Evolutionary conservation across 1,140 invertebrate species (phyloP).

Genomic region (Drosophila mayri): DNA sequence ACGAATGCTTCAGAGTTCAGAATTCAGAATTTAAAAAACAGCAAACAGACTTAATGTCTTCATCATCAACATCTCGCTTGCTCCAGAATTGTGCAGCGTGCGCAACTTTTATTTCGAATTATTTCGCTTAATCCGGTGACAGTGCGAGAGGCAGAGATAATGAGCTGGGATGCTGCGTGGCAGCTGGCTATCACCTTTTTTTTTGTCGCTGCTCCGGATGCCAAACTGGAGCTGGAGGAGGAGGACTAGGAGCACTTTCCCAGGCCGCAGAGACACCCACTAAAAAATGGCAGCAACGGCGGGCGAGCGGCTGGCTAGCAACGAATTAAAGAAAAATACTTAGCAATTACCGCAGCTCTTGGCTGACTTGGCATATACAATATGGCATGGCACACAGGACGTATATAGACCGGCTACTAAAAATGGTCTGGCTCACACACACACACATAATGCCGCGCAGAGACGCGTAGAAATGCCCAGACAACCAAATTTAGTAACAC

Average conservation of each 20-base stretch:
- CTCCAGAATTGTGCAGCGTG: slow-evolving; percentile 55
- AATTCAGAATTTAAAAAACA: slow-evolving; percentile 15
- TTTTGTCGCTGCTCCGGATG: slow-evolving; percentile 12
- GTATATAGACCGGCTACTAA: slow-evolving; percentile 75
- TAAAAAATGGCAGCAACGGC: slow-evolving; percentile 46
- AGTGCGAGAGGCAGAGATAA: slow-evolving; percentile 40
- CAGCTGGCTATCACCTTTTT: slow-evolving; percentile 40
- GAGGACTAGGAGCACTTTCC: slow-evolving; percentile 32
- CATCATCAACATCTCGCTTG: slow-evolving; percentile 23
- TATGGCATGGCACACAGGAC: slow-evolving; percentile 31
- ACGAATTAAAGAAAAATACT: slow-evolving; percentile 48
- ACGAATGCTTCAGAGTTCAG: slow-evolving; percentile 12
- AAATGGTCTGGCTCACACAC: slow-evolving; percentile 71
- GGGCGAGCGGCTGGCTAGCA: slow-evolving; percentile 7
- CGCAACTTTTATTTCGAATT: slow-evolving; percentile 37
- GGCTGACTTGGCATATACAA: slow-evolving; percentile 32
- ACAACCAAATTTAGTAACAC: slow-evolving; percentile 82
- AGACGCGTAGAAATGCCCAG: slow-evolving; percentile 71
- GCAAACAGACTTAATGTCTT: slow-evolving; percentile 55
- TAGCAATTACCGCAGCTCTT: slow-evolving; percentile 55
- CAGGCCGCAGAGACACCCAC: slow-evolving; percentile 41
- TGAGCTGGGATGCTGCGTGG: slow-evolving; percentile 34
- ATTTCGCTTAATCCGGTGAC: slow-evolving; percentile 37
- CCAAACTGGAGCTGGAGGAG: slow-evolving; percentile 4
- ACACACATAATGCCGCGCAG: slow-evolving; percentile 10